Evolutionary conservation across 2,113 vertebrate genomes (phyloP).

Genomic region (Podiceps cristatus): DNA sequence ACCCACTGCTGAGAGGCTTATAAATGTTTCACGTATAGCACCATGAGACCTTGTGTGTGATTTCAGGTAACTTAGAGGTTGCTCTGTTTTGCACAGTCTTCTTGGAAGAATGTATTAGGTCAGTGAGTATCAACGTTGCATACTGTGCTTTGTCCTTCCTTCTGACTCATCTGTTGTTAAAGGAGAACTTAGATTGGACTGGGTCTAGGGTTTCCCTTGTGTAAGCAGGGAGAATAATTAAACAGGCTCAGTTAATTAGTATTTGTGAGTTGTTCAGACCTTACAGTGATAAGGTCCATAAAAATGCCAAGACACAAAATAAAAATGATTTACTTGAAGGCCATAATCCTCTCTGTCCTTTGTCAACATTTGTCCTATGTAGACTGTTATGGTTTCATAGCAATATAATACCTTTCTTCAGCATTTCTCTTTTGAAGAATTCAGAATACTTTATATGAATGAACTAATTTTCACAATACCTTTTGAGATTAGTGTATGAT

Average conservation of each 20-base stretch:
- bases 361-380: slow-evolving; percentile 16
- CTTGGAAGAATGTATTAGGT: slow-evolving; percentile 8
- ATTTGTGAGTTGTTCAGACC: slow-evolving; percentile 35
- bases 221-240: slow-evolving; percentile 58
- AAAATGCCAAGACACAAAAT: slow-evolving; percentile 30
- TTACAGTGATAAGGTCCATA: slow-evolving; percentile 39
- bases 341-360: slow-evolving; percentile 4
- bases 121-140: neutral
- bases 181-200: slow-evolving; percentile 57
- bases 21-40: slow-evolving; percentile 19
- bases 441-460: neutral
- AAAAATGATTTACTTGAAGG: slow-evolving; percentile 26
- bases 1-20: neutral
- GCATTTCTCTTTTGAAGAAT: neutral
- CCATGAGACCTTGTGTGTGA: slow-evolving; percentile 8
- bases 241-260: slow-evolving; percentile 54
- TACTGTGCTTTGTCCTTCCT: slow-evolving; percentile 44
- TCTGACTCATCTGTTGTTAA: slow-evolving; percentile 40
- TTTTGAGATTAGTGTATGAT: neutral
- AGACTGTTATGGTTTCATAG: neutral
- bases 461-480: neutral
- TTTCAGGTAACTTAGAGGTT: slow-evolving; percentile 26
- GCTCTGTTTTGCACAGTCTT: neutral
- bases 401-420: neutral
- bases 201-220: slow-evolving; percentile 51